Evolutionary conservation across 2,797 vertebrate genomes (phyloP).

Genomic region (Agapornis canus): DNA sequence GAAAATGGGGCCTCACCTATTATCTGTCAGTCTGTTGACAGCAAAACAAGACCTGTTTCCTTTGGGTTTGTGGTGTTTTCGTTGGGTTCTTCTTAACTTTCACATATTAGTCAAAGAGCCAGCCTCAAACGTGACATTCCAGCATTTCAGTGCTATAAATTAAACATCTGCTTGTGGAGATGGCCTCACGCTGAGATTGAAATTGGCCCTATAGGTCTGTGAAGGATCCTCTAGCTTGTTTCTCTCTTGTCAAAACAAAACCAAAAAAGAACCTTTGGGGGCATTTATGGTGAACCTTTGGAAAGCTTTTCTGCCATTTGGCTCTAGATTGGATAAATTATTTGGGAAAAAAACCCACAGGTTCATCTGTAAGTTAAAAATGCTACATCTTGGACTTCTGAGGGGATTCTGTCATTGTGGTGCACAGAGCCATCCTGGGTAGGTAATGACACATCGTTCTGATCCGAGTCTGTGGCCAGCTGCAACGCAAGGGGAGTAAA

Average conservation of each 20-base stretch:
- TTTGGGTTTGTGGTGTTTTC: constrained; percentile 18
- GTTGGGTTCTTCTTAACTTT: constrained; percentile 10
- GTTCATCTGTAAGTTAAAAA: neutral
- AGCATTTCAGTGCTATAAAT: neutral
- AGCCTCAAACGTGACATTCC: neutral
- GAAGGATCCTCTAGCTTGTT: neutral
- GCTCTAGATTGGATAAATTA: neutral
- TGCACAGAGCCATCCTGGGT: neutral
- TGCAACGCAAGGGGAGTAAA: neutral
- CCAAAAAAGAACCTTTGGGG: neutral
- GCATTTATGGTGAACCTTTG: neutral
- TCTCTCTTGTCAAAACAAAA: neutral
- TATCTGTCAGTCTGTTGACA: constrained; percentile 39
- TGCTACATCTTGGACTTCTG: neutral
- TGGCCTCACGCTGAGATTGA: neutral
- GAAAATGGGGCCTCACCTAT: constrained; percentile 8
- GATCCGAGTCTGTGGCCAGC: neutral
- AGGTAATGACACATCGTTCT: neutral
- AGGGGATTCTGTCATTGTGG: neutral
- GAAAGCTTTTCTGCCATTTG: neutral
- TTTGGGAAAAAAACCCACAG: neutral
- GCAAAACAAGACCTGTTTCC: constrained; percentile 47
- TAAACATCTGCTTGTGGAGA: neutral
- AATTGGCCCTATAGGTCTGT: neutral
- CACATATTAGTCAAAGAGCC: neutral